Base-by-base conservation (phyloP, 30 jellyfish, hydroid and myxozoan species). In the Turritopsis dohrnii region DNA sequence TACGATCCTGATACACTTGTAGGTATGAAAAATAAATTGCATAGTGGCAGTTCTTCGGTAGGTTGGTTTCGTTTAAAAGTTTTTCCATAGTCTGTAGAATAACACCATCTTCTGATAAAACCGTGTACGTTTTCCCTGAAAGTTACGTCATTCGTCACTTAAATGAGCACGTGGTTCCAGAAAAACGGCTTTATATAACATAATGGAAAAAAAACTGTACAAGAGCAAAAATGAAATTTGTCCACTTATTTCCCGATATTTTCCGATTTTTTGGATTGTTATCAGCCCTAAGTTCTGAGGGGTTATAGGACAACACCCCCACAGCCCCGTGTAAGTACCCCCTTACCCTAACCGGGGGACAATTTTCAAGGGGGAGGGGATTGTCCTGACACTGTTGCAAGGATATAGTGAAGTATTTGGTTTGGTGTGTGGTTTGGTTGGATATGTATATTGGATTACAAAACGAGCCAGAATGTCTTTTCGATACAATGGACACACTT, bases 1-100 rank as follows among this genome's bases (percentile, higher is more conserved):
- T 88, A 28, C 94, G 74, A 30, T 93, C 98, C 29, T 88, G 94
- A 72, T 93, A 88, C 1, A 93, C 88, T 85, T 93, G 96, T 54
- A 93, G 72, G 89, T 88, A 88, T 19, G 98, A 93, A 31, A 93
- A 66, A 23, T 27, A 52, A 21, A 93, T 93, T 23, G 81, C 53
- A 74, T 80, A 88, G 21, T 71, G 72, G 86, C 53, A 52, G 1
- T 80, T 87, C 23, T 66, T 79, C 72, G 79, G 88, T 31, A 54
- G 76, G 16, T 66, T 30, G 21, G 85, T 80, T n/a, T 76, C 29
- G 26, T 71, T 23, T 29, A 93, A 88, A 71, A 93, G 65, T 22
- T 86, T 75, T 8, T 80, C 76, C 1, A 93, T 81, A 8, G 96
- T 88, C 28, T 86, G 90, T 18, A 87, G 90, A 41, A 90, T 87